Evolutionary conservation across 2,888 invertebrate species (phyloP), one percentile per base, ranked within the genome.

Genomic region (Octodonta nipae): DNA sequence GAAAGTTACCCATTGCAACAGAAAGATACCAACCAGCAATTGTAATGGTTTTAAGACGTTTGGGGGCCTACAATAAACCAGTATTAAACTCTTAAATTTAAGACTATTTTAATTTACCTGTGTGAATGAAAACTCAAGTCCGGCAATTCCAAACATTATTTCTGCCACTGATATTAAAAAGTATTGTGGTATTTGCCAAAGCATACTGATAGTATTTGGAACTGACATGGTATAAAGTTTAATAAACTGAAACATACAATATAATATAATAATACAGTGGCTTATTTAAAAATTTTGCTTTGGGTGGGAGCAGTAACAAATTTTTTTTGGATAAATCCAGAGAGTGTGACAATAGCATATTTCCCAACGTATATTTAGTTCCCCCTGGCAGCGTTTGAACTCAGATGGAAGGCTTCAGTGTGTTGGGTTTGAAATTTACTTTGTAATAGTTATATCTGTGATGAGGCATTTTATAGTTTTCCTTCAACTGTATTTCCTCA

Each of bases 21-120:
- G 83, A 81, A 40, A 86, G 61, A 46, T 85, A 74, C 86, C 86
- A 87, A n/a, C 76, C 73, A 0, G 86, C 84, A 50, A 83, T 79
- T 1, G 85, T 71, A 3, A 87, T 78, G 1, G 84, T 81, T 61
- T 84, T 86, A 82, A 88, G 82, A 40, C 75, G 75, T 46, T 71
- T 73, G 1, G 85, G 83, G 3, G 86, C 83, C 80, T 78, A 50
- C 41, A 54, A 47, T 26, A 27, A 10, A 11, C 11, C 11, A 3
- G 11, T 2, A 22, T 22, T 6, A 22, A 3, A 22, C n/a, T 11
- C 13, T 25, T 28, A 12, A 12, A 13, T 11, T 3, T 10, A 32
- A 4, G 11, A 5, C 15, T 25, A 30, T 12, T n/a, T 6, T 29
- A 29, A 20, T 8, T 14, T 22, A 73, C 81, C 68, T 84, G 79